Evolutionary conservation across 2,888 invertebrate genomes (phyloP), one percentile per base, ranked within the genome.

Genomic region (Nebria brevicollis): DNA sequence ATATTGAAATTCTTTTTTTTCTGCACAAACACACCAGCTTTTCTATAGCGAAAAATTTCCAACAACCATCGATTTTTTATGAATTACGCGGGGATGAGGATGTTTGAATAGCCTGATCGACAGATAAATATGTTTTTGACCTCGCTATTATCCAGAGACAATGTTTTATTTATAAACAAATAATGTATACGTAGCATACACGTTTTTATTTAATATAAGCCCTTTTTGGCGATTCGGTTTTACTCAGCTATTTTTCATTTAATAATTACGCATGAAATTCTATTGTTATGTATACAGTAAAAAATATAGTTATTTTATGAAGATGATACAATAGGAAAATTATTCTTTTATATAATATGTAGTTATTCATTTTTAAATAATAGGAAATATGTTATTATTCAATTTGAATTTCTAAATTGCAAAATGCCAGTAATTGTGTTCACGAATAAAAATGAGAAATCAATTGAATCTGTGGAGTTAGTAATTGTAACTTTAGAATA

Each of bases 1-100:
- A 80, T 80, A 80, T 80, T 80, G 80, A 80, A 80, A 80, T 80
- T 72, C 75, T 80, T 80, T 80, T 80, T 80, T 75, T 54, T 54
- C 54, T 54, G 54, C 54, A 54, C 54, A 54, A 13, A 54, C 54
- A 54, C 54, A 54, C 54, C 70, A 20, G 68, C 75, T 72, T 75
- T 75, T 75, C 80, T 75, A 80, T 80, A 75, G 80, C 74, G 79
- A 79, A 79, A 79, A 74, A 70, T 80, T 75, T 80, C 68, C 65
- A 80, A 20, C 70, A 54, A 13, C 54, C 54, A 70, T 70, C 70
- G 70, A 70, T 70, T 70, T 70, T 70, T 34, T 26, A 73, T 42
- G 75, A 66, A 41, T 41, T 43, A 10, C 15, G 77, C 34, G 68
- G 77, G 42, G 77, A 65, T 75, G 54, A 34, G 34, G 34, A 68